Conservation (phyloP, 2,113 vertebrate genomes). For the Typhlomys cinereus region DNA sequence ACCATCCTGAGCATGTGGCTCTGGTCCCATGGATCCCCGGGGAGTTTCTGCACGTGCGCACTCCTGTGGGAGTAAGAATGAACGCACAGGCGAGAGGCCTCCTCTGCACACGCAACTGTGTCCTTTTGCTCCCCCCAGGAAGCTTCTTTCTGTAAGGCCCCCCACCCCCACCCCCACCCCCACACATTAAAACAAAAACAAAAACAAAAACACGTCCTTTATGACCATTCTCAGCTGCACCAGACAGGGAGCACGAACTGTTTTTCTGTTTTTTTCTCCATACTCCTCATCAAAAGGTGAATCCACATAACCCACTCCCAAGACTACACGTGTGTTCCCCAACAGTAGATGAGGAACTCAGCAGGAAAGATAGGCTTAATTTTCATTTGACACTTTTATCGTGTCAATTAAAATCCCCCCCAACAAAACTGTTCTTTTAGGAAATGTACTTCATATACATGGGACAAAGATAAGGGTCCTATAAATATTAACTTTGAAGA, state of each 20-base stretch:
- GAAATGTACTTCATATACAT: neutral
- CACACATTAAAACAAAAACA: too few relatives aligned
- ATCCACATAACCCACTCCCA: neutral
- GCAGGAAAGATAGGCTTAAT: neutral
- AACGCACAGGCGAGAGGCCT: neutral
- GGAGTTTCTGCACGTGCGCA: neutral
- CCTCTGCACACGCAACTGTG: neutral
- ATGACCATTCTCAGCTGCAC: neutral
- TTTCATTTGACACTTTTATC: neutral
- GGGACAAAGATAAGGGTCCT: too few relatives aligned
- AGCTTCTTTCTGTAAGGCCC: neutral
- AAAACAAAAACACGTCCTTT: too few relatives aligned
- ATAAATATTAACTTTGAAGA: neutral
- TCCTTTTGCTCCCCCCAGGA: neutral
- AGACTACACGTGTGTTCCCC: neutral
- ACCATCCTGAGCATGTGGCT: neutral
- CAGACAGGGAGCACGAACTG: neutral
- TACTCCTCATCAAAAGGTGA: neutral
- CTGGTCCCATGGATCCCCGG: neutral
- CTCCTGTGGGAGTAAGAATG: neutral
- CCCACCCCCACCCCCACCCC: too few relatives aligned
- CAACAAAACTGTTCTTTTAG: neutral
- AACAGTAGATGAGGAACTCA: neutral
- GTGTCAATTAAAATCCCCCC: neutral
- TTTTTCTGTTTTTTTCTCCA: conserved; percentile 28